These are phyloP conservation scores for Eriocheir sinensis DNA, from an alignment of 1,140 invertebrate genomes.

Conservation along the genomic window DNA sequence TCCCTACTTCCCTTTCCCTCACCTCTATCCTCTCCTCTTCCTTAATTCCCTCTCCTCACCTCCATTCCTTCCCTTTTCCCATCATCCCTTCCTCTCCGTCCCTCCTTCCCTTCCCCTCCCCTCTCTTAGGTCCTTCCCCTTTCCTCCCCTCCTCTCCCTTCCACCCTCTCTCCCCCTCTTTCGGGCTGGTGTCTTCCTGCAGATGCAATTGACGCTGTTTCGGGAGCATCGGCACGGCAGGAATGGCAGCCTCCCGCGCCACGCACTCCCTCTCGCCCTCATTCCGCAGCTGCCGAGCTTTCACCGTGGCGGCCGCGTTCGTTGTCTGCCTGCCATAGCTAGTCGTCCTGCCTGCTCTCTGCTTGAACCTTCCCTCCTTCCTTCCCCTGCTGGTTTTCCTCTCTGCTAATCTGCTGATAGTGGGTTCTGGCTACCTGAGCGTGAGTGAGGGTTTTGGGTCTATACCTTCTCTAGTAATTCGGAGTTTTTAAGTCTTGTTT, in stretches of 20 bases:
- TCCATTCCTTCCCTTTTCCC: not conserved
- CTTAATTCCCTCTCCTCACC: not conserved
- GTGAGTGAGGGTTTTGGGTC: no score
- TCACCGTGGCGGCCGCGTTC: not conserved
- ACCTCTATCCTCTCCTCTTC: not conserved
- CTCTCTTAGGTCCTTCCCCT: not conserved
- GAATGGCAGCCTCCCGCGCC: slow-evolving; percentile 32
- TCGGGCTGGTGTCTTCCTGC: no score
- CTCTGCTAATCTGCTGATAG: not conserved
- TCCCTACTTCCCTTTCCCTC: not conserved
- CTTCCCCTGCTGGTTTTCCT: not conserved
- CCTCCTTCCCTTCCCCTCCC: not conserved
- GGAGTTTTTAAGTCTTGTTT: no score
- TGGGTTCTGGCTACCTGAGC: no score
- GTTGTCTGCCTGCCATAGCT: not conserved
- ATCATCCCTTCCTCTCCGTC: not conserved
- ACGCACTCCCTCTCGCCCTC: not conserved
- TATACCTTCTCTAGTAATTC: no score
- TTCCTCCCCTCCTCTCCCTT: not conserved
- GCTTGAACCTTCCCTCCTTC: not conserved
- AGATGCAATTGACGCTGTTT: slow-evolving; percentile 34
- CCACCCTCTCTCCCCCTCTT: not conserved
- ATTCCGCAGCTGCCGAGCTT: slow-evolving; percentile 30
- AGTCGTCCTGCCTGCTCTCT: not conserved
- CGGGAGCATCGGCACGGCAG: slow-evolving; percentile 37